Conservation (phyloP, 2,113 vertebrate species). For the Hypanus sabinus region DNA sequence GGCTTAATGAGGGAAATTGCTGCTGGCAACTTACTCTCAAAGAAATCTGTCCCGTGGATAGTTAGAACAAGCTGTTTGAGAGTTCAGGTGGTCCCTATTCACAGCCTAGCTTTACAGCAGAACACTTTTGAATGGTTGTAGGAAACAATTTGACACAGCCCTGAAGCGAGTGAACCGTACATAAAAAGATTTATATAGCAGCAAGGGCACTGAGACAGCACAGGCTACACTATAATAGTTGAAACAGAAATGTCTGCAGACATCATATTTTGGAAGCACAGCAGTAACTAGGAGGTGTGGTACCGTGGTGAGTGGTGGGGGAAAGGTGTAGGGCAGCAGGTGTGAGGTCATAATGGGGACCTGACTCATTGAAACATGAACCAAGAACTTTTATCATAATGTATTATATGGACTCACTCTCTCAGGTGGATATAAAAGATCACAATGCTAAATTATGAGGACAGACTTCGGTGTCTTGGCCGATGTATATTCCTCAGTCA, state of each 20-base stretch:
- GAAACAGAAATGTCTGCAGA: not conserved
- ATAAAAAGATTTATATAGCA: not conserved
- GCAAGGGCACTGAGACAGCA: not conserved
- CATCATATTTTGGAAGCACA: not conserved
- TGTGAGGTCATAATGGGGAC: too few relatives aligned
- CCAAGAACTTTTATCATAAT: not conserved
- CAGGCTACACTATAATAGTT: not conserved
- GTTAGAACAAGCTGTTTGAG: not conserved
- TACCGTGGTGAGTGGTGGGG: not conserved
- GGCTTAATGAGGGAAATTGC: not conserved
- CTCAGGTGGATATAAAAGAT: not conserved
- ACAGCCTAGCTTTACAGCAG: slow-evolving; percentile 4
- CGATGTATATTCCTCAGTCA: not conserved
- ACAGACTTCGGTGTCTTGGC: too few relatives aligned
- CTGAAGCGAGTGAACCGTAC: not conserved
- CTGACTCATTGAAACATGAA: not conserved
- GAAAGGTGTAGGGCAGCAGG: too few relatives aligned
- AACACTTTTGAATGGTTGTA: not conserved
- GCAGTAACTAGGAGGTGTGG: not conserved
- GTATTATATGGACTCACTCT: not conserved
- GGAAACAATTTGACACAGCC: slow-evolving; percentile 12
- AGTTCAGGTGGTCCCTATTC: slow-evolving; percentile 25
- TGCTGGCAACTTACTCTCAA: not conserved
- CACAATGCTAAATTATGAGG: not conserved
- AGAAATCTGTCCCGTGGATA: not conserved